These are phyloP conservation scores for Smittia sp. DNA, from an alignment of 2,888 invertebrate species.

Conservation along the genomic window DNA sequence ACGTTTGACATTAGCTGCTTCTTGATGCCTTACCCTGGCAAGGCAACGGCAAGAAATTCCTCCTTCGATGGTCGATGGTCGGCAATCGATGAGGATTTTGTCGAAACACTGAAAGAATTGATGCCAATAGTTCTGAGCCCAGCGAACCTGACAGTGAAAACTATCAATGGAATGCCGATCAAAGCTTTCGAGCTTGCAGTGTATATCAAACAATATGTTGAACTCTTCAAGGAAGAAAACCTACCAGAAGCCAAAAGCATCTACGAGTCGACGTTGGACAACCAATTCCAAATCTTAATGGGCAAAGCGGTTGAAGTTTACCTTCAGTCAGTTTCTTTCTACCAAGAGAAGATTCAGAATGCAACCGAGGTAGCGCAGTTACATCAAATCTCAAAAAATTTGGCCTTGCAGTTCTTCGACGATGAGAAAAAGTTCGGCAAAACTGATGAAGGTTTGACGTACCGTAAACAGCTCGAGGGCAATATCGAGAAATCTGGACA, in stretches of 20 bases:
- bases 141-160: constrained; percentile 14
- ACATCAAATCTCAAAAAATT: neutral
- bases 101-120: constrained; percentile 18
- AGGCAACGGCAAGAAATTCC: neutral
- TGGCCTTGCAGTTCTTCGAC: constrained; percentile 8
- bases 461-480: neutral
- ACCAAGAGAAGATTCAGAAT: constrained; percentile 3
- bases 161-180: constrained; percentile 11
- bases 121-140: constrained; percentile 26
- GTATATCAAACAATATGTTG: constrained; percentile 33
- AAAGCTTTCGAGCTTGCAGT: constrained; percentile 20
- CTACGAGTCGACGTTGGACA: constrained; percentile 34
- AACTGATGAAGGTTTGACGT: neutral
- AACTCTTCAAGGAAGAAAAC: constrained; percentile 25
- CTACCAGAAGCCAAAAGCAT: constrained; percentile 39
- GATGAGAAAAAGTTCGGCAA: constrained; percentile 32
- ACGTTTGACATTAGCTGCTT: constrained; percentile 32
- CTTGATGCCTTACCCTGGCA: constrained; percentile 42
- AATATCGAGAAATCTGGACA: constrained; percentile 6
- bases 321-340: neutral
- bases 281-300: constrained; percentile 31
- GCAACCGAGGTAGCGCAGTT: neutral
- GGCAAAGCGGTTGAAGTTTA: constrained; percentile 28
- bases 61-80: constrained; percentile 32
- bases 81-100: constrained; percentile 42